A percentile compares a stretch with the other conserved stretches of the same genome.
phyloP scores from a whole-genome alignment of 2,888 invertebrate genomes.

The Xanthia icteritia region DNA sequence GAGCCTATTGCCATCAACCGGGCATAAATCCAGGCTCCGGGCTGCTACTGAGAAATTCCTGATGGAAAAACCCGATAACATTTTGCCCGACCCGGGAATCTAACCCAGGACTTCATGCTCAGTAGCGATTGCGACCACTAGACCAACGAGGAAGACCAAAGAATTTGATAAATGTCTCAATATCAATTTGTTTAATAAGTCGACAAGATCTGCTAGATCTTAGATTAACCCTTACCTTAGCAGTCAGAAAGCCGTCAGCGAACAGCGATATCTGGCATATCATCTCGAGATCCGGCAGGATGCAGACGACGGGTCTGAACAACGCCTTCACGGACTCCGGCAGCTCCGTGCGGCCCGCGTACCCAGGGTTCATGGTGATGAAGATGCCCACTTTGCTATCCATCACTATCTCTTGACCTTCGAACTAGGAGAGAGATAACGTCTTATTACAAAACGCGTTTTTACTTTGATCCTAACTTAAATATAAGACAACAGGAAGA shows the following conservation, averaged over 20 bases:
- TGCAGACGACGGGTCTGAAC: constrained; percentile 97
- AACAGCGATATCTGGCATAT: constrained; percentile 98
- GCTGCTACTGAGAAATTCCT: too few species aligned
- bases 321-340: constrained; percentile 98
- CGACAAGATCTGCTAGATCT: not conserved
- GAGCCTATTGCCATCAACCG: too few species aligned
- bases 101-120: too few species aligned
- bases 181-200: not conserved
- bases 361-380: constrained; percentile 98
- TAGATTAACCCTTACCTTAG: constrained; percentile 91
- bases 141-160: too few species aligned
- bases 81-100: too few species aligned
- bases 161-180: not conserved
- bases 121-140: too few species aligned
- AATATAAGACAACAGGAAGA: too few species aligned
- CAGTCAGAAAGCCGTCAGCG: constrained; percentile 97
- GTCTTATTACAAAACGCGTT: not conserved
- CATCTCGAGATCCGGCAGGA: constrained; percentile 97
- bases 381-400: constrained; percentile 97
- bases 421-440: constrained; percentile 91
- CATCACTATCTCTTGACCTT: constrained; percentile 94
- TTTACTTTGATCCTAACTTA: not conserved
- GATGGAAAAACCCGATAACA: too few species aligned
- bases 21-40: too few species aligned
- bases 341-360: constrained; percentile 97